Conservation (phyloP, 2,797 vertebrate species). For the Manis pentadactyla region DNA sequence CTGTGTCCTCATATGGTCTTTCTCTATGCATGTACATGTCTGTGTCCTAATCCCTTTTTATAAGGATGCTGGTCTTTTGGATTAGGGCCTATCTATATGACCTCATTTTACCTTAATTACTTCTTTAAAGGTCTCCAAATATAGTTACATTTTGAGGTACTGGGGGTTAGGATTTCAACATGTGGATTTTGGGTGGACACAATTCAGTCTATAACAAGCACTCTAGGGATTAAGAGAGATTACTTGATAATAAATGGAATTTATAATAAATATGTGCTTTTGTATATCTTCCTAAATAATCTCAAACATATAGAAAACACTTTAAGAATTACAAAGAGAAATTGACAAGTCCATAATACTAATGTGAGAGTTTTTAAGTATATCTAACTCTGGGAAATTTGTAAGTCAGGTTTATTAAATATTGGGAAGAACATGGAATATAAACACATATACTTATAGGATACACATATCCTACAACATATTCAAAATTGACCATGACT, state of each 20-base stretch:
- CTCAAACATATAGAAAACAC: not conserved
- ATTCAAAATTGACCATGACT: not conserved
- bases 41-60: not conserved
- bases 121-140: not conserved
- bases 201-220: not conserved
- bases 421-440: not conserved
- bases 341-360: not conserved
- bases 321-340: slow-evolving; percentile 8
- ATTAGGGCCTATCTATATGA: not conserved
- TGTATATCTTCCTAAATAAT: not conserved
- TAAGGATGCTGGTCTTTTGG: not conserved
- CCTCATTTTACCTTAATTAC: not conserved
- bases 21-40: not conserved
- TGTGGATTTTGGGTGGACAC: not conserved
- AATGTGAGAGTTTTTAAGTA: not conserved
- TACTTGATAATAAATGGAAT: not conserved
- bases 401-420: not conserved
- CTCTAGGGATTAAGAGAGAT: not conserved
- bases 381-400: not conserved
- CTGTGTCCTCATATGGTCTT: not conserved
- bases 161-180: not conserved
- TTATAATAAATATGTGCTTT: not conserved
- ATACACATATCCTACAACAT: not conserved
- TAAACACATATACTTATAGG: not conserved
- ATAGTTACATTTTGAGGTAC: not conserved